Conservation (phyloP, 30 jellyfish, hydroid and myxozoan species). For the Aurelia sp. region DNA sequence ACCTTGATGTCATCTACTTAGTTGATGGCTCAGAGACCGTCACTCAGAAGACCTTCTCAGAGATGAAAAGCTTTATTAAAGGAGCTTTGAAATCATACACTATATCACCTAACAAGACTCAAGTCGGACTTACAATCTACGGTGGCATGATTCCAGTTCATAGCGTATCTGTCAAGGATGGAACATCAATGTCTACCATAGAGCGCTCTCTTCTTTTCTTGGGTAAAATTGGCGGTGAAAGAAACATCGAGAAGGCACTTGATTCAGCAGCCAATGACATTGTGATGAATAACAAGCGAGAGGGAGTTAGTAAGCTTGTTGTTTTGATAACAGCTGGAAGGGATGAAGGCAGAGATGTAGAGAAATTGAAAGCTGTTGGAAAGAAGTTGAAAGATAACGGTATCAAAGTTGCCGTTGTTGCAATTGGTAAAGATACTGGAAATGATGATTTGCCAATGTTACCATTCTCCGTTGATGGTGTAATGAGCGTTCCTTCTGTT, state of each 20-base stretch:
- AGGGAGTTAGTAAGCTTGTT: conserved; percentile 31
- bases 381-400: conserved; percentile 48
- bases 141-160: conserved; percentile 6
- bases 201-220: not conserved
- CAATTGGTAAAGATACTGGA: conserved; percentile 28
- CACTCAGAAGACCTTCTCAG: not conserved
- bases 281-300: not conserved
- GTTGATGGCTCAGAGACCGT: conserved; percentile 71
- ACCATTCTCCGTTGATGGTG: not conserved
- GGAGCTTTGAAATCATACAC: conserved; percentile 51
- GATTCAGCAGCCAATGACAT: not conserved
- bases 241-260: not conserved
- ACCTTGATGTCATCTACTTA: conserved; percentile 71
- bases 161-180: not conserved
- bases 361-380: conserved; percentile 20
- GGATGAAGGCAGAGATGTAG: not conserved
- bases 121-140: conserved; percentile 42
- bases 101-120: conserved; percentile 37
- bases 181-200: not conserved
- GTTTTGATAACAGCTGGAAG: conserved; percentile 57
- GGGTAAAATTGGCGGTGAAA: not conserved
- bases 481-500: not conserved
- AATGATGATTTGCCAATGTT: not conserved
- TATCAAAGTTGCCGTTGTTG: conserved; percentile 56
- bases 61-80: conserved; percentile 34